Evolutionary conservation across 35 echinoderm and acorn worm species (phyloP).

Genomic region (Ptychodera flava): DNA sequence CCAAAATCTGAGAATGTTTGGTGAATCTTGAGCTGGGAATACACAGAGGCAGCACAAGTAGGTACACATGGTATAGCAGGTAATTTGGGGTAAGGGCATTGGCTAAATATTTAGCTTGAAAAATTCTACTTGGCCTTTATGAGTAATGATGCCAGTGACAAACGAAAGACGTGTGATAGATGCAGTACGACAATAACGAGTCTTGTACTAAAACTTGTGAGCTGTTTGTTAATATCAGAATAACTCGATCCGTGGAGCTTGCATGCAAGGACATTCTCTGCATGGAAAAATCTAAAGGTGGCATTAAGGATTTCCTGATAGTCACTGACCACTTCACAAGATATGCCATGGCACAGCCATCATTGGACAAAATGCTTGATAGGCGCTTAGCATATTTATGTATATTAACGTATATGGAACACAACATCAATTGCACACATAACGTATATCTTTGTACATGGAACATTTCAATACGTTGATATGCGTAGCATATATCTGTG

Average conservation of each 20-base stretch:
- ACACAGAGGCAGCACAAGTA: neutral
- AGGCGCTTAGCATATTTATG: no score
- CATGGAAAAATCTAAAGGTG: conserved; percentile 43
- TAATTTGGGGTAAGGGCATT: conserved; percentile 39
- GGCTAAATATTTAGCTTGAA: conserved; percentile 10
- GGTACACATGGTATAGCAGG: conserved; percentile 37
- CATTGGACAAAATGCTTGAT: no score
- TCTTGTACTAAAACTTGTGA: conserved; percentile 10
- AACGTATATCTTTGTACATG: no score
- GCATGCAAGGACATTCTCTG: no score
- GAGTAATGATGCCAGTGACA: conserved; percentile 7
- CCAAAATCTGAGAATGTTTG: no score
- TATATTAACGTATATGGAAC: no score
- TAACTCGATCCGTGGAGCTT: conserved; percentile 44
- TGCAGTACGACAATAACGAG: conserved; percentile 35
- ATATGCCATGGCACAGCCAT: no score
- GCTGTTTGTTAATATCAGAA: conserved; percentile 29
- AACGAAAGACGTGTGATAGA: conserved; percentile 17
- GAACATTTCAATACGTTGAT: no score
- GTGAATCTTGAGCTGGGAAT: no score
- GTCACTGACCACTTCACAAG: no score
- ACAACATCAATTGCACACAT: no score
- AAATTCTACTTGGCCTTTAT: conserved; percentile 47
- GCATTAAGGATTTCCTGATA: conserved; percentile 52
- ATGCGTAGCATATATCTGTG: no score